Conservation (phyloP, 2,888 invertebrate species). For the Malthinus seriepunctatus region DNA sequence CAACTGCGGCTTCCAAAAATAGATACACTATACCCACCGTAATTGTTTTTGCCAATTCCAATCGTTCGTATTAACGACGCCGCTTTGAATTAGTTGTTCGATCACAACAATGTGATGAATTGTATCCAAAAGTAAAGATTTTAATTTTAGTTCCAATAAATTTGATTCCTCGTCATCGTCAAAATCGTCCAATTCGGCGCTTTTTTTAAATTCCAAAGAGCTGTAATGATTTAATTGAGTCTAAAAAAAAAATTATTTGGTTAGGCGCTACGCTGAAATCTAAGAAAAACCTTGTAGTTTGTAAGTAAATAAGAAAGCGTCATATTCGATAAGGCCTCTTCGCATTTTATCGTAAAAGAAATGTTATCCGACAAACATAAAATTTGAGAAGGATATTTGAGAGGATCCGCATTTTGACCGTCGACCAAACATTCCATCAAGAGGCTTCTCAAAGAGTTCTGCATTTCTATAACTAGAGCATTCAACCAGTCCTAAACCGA, state of each 20-base stretch:
- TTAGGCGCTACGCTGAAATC: conserved; percentile 36
- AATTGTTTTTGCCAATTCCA: conserved; percentile 98
- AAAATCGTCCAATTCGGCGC: conserved; percentile 27
- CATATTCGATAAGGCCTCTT: conserved; percentile 75
- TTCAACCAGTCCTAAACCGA: conserved; percentile 72
- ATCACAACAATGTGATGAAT: conserved; percentile 89
- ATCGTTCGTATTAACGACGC: conserved; percentile 67
- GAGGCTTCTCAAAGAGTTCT: conserved; percentile 71
- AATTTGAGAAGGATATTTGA: conserved; percentile 75
- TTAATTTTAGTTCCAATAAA: conserved; percentile 74
- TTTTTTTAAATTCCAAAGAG: conserved; percentile 49
- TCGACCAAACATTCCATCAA: conserved; percentile 62
- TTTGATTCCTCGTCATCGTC: conserved; percentile 37
- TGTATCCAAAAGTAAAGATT: conserved; percentile 89
- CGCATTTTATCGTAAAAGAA: conserved; percentile 81
- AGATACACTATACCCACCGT: too few species aligned
- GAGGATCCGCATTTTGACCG: conserved; percentile 62
- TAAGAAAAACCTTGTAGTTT: conserved; percentile 52
- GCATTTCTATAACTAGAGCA: conserved; percentile 82
- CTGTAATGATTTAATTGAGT: conserved; percentile 58
- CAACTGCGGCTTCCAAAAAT: too few species aligned
- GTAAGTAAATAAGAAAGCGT: conserved; percentile 59
- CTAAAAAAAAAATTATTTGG: conserved; percentile 45
- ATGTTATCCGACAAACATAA: conserved; percentile 85
- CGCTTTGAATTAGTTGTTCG: conserved; percentile 72